Percentiles rank a stretch among this genome's conserved stretches.
Conservation (phyloP, 2,888 invertebrate genomes). For the Thalpophila matura region DNA sequence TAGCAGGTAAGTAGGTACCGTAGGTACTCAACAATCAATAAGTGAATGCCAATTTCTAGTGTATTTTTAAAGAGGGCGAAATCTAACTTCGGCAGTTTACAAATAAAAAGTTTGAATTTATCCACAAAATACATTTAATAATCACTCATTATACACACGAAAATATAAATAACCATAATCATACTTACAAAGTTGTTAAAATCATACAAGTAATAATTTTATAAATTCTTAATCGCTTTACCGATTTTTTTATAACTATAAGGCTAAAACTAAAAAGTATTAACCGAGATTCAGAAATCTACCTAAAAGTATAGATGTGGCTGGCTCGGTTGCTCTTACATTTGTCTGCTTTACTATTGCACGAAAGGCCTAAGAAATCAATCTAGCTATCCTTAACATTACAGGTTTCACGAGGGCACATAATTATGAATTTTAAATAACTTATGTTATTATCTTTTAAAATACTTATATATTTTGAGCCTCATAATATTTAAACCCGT, state of each 20-base stretch:
- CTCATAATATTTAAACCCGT: background rate
- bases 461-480: slow-evolving; percentile 3
- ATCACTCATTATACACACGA: slow-evolving; percentile 12
- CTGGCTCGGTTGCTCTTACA: background rate
- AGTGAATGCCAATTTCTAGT: background rate
- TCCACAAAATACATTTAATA: slow-evolving; percentile 35
- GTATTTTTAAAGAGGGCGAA: background rate
- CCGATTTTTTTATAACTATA: background rate
- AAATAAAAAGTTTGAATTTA: background rate
- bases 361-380: background rate
- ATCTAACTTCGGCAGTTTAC: background rate
- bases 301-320: background rate
- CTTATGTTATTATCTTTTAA: slow-evolving; percentile 5
- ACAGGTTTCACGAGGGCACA: background rate
- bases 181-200: slow-evolving; percentile 5
- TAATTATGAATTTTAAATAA: slow-evolving; percentile 8
- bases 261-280: no score
- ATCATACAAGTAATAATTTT: background rate
- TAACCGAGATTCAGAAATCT: background rate
- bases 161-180: background rate
- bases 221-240: background rate
- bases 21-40: background rate
- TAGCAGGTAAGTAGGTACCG: no score
- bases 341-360: background rate
- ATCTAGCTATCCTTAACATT: background rate